These are phyloP conservation scores for Chlamydotis undulata DNA, from an alignment of 2,113 vertebrate species.

Conservation along the genomic window DNA sequence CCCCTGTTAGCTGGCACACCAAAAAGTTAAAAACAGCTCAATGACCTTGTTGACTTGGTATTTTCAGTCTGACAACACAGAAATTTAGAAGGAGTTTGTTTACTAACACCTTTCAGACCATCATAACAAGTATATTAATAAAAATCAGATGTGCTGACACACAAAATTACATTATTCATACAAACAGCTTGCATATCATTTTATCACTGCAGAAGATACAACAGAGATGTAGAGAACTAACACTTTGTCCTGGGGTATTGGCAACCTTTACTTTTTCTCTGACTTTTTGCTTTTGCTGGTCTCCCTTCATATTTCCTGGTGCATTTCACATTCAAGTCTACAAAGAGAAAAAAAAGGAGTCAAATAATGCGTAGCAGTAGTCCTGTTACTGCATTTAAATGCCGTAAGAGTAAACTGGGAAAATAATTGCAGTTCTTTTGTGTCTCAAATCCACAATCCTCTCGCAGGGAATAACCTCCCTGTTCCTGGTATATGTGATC, in stretches of 20 bases:
- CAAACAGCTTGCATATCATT: not conserved
- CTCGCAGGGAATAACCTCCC: not conserved
- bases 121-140: not conserved
- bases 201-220: conserved; percentile 18
- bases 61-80: not conserved
- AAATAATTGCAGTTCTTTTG: not conserved
- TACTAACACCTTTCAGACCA: conserved; percentile 24
- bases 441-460: not conserved
- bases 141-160: conserved; percentile 10
- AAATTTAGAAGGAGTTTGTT: not conserved
- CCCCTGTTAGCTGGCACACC: not conserved
- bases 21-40: not conserved
- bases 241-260: not conserved
- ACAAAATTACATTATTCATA: not conserved
- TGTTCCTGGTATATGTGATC: not conserved
- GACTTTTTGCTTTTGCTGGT: not conserved
- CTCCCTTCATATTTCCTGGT: not conserved
- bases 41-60: not conserved
- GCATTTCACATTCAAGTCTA: conserved; percentile 35
- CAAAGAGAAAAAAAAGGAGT: not conserved
- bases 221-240: not conserved
- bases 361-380: not conserved
- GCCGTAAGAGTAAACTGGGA: not conserved
- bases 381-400: not conserved
- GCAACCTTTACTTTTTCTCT: not conserved